Evolutionary conservation across 2,888 invertebrate genomes (phyloP), one percentile per base, ranked within the genome.

Genomic region (Sympetrum striolatum): DNA sequence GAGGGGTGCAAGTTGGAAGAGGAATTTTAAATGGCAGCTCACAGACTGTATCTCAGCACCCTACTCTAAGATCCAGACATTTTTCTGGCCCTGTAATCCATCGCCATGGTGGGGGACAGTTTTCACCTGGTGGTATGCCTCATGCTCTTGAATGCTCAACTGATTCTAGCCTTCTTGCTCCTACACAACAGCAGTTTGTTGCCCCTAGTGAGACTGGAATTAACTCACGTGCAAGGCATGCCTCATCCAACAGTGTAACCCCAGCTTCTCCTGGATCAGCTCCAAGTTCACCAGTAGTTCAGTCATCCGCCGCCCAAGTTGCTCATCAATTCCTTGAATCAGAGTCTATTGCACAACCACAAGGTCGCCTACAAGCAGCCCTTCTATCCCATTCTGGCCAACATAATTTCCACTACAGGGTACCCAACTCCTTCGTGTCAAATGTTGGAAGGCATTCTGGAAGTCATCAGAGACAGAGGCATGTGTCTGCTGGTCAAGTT

Each of bases 1-100:
- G 90, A 53, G 86, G 86, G 15, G 64, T 86, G 37, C 90, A 80
- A 31, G 39, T 14, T 90, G 90, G 73, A 18, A 48, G 91, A 53
- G 86, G 73, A 73, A 86, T 90, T 73, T 35, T 60, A 22, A 86
- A 86, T 64, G 86, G 86, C 25, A 86, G 86, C 86, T 82, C 91
- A 79, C 90, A 90, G 80, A 53, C 39, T 25, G 35, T 79, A 6
- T 91, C 91, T 25, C 91, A 92, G 90, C 92, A 92, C 48, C 90
- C 91, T 12, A 90, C 92, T 58, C 90, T 90, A 64, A 92, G 93
- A 53, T 92, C 92, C 6, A 91, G 93, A 37, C 92, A 93, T 90
- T 92, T 92, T 39, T 93, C 92, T 64, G 93, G 93, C 15, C 91
- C 92, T 58, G 92, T 91, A 37, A 91, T 91, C 91, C 92, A 58